Conservation (phyloP, 2,888 invertebrate genomes). For the Antitype chi region DNA sequence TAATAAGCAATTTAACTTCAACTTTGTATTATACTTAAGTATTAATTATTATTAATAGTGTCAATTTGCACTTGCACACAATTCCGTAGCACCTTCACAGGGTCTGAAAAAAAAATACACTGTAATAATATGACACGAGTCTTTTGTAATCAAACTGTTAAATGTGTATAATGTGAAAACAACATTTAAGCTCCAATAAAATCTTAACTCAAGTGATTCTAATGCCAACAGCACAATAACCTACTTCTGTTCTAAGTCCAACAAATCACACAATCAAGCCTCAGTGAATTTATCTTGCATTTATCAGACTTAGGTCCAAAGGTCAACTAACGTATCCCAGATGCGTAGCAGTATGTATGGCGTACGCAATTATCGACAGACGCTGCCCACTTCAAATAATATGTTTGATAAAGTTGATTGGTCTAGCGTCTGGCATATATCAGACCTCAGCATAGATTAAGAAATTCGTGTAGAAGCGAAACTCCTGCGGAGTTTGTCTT, state of each 20-base stretch:
- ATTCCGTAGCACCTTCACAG: no score
- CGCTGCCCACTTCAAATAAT: slow-evolving; percentile 61
- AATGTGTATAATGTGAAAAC: no score
- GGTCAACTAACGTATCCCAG: slow-evolving; percentile 69
- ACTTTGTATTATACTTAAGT: no score
- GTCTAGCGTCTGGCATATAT: slow-evolving; percentile 65
- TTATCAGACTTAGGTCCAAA: slow-evolving; percentile 61
- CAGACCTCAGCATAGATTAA: slow-evolving; percentile 38
- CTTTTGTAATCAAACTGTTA: not conserved
- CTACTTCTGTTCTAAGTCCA: slow-evolving; percentile 21
- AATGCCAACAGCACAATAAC: slow-evolving; percentile 24
- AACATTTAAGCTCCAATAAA: slow-evolving; percentile 4
- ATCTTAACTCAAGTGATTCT: slow-evolving; percentile 10
- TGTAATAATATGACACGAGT: not conserved
- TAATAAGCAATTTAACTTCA: no score
- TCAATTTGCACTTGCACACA: no score
- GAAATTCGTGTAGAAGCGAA: not conserved
- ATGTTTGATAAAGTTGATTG: slow-evolving; percentile 64
- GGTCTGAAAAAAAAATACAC: no score
- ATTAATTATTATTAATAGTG: no score
- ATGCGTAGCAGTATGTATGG: slow-evolving; percentile 57
- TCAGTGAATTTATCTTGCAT: slow-evolving; percentile 64
- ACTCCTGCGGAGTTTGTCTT: not conserved
- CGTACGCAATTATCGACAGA: slow-evolving; percentile 61
- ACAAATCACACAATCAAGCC: slow-evolving; percentile 64